Base-by-base conservation (phyloP, 2,888 invertebrate species). In the Cerceris rybyensis region DNA sequence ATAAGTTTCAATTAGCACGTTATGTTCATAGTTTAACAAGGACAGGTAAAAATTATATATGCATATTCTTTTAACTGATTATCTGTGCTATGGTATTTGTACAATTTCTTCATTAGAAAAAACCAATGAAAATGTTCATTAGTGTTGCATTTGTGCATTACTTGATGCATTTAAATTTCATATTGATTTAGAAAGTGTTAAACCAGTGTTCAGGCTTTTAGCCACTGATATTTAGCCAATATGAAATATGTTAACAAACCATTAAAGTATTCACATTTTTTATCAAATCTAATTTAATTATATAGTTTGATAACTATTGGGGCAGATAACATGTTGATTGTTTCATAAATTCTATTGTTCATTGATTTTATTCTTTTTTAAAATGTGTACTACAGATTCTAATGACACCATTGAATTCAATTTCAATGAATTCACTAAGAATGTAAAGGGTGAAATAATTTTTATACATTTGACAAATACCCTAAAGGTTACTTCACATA, bases 401-500 rank as follows among this genome's bases (percentile, higher is more conserved):
- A 92, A 91, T 71, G 83, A 88, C 39, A 88, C 88, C 0, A 80
- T 89, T 14, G 82, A 84, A 11, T 65, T 91, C 6, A 86, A 92
- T 79, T 87, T 92, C 13, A 77, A 76, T 46, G 72, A 81, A 8
- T 74, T 92, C 6, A 85, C 89, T 0, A 73, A 83, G 17, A 86
- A 89, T 69, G 65, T 90, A 7, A 81, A 41, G 4, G 90, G 88
- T 0, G 89, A 91, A 64, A 68, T 91, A 2, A 83, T 92, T 0
- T 64, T 92, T 2, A 86, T 92, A 54, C 91, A 92, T 73, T 73
- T 92, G 7, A 92, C 91, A 0, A 92, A 92, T 64, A 87, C 81
- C 7, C 59, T 90, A 46, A 86, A 88, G 49, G 84, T 84, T 64
- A 58, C 82, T 13, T 82, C 87, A 4, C 86, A 86, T 50, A 82